Evolutionary conservation across 64 coral and sea anemone species (phyloP).

Genomic region (Montipora efflorescens): DNA sequence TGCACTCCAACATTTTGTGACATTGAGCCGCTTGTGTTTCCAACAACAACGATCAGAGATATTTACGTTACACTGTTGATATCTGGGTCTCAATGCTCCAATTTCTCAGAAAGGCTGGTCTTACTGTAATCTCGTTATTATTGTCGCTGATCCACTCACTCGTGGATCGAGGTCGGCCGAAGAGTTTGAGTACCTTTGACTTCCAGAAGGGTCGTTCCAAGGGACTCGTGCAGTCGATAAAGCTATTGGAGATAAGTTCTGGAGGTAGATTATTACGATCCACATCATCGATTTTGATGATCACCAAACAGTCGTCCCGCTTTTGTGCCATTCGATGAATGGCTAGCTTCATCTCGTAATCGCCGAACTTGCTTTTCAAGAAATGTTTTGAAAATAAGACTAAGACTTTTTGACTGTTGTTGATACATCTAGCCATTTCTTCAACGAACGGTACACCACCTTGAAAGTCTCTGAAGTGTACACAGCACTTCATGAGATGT

Average conservation of each 20-base stretch:
- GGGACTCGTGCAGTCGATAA: neutral
- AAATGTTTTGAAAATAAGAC: constrained; percentile 27
- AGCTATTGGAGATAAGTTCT: neutral
- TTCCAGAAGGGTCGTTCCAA: neutral
- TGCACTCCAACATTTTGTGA: no score
- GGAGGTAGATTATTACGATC: neutral
- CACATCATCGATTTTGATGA: constrained; percentile 8
- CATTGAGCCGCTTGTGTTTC: no score
- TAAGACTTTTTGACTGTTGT: constrained; percentile 44
- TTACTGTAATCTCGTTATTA: no score
- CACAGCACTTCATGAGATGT: constrained; percentile 27
- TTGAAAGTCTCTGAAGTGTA: constrained; percentile 60
- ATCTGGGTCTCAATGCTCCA: no score
- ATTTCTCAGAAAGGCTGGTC: no score
- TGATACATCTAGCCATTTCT: constrained; percentile 40
- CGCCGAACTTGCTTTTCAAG: constrained; percentile 47
- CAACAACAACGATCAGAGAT: no score
- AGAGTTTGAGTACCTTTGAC: neutral
- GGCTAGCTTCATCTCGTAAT: constrained; percentile 31
- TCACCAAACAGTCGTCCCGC: neutral
- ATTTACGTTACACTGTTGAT: no score
- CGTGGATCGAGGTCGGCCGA: neutral
- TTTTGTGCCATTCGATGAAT: neutral
- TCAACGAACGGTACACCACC: constrained; percentile 16
- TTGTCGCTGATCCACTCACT: no score